phyloP scores from a whole-genome alignment of 2,113 vertebrate species.

The Chionis minor region DNA sequence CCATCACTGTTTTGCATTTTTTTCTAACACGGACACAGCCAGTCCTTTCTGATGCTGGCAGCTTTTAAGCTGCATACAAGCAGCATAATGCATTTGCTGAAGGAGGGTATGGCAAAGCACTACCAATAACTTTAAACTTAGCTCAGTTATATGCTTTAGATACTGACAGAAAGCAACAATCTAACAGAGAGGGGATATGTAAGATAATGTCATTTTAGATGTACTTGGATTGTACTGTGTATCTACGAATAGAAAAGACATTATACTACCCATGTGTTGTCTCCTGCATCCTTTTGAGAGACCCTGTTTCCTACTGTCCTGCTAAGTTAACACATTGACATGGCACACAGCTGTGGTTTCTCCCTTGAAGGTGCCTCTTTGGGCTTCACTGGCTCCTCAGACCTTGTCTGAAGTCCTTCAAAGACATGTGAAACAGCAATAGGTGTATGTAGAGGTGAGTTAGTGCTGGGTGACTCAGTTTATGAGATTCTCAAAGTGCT shows the following conservation, averaged over 20 bases:
- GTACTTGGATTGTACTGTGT: neutral
- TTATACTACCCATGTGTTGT: neutral
- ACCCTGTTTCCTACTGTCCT: neutral
- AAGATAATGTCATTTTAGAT: neutral
- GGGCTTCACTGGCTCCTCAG: neutral
- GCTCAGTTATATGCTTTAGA: neutral
- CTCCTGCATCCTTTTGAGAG: neutral
- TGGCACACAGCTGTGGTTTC: neutral
- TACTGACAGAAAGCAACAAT: neutral
- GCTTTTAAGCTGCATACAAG: neutral
- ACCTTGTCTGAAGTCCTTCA: neutral
- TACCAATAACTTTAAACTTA: neutral
- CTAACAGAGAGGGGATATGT: neutral
- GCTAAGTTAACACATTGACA: too few species aligned
- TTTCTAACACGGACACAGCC: neutral
- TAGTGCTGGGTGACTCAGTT: neutral
- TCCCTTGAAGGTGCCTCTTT: neutral
- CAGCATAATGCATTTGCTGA: neutral
- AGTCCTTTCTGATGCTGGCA: neutral
- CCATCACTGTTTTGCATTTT: neutral
- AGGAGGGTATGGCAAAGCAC: neutral
- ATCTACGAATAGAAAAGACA: neutral
- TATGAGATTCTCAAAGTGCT: neutral
- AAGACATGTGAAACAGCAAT: neutral
- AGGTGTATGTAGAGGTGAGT: neutral